A percentile compares a stretch with the other conserved stretches of the same genome.
Conservation (phyloP, 2,797 vertebrate genomes). For the Craterocephalus amniculus region DNA sequence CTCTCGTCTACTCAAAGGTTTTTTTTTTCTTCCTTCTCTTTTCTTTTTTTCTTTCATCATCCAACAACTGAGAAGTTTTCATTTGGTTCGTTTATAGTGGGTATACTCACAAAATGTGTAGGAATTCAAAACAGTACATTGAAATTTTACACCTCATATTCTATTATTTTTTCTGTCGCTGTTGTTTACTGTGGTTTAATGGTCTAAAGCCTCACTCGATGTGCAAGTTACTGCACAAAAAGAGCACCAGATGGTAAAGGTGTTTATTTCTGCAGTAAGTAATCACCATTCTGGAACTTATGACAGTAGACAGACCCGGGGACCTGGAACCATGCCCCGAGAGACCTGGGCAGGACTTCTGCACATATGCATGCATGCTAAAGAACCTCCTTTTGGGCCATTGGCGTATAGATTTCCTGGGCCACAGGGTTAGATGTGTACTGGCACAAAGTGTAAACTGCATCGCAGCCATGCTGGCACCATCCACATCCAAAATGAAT, state of each 20-base stretch:
- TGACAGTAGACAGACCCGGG: conserved; percentile 75
- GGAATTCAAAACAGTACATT: not conserved
- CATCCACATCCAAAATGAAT: conserved; percentile 67
- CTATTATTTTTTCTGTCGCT: conserved; percentile 53
- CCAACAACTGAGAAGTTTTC: not conserved
- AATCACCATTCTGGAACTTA: conserved; percentile 78
- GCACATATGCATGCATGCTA: conserved; percentile 52
- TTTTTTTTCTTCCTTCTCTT: not conserved
- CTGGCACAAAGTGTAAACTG: conserved; percentile 76
- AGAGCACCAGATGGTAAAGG: conserved; percentile 79
- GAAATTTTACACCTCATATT: conserved; percentile 27
- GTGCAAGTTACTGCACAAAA: conserved; percentile 74
- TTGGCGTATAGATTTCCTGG: conserved; percentile 48
- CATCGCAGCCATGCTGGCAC: conserved; percentile 65
- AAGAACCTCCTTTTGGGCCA: conserved; percentile 53
- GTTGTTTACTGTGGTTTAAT: conserved; percentile 77
- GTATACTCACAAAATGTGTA: conserved; percentile 18
- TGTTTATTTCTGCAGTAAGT: conserved; percentile 83
- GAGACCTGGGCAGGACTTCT: conserved; percentile 73
- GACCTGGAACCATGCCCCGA: conserved; percentile 72
- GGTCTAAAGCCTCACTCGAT: conserved; percentile 79
- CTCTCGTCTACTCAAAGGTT: not conserved
- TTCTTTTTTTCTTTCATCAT: not conserved
- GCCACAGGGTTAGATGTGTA: conserved; percentile 70
- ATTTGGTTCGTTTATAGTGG: not conserved